These are phyloP conservation scores for Himalopsyche kuldschensis DNA, from an alignment of 2,888 invertebrate genomes.

Conservation along the genomic window DNA sequence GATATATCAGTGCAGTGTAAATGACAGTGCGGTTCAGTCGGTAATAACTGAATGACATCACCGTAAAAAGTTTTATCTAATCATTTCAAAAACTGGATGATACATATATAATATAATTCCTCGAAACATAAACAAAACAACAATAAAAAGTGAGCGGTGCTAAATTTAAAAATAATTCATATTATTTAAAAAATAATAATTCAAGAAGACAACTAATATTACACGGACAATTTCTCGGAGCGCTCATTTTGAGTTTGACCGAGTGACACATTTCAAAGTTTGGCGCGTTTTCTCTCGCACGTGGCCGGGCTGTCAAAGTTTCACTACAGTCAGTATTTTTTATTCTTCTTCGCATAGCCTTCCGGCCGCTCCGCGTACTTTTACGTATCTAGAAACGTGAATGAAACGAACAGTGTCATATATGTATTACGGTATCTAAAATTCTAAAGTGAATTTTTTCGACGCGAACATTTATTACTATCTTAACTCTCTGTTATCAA, in stretches of 20 bases:
- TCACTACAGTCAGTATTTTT: conserved; percentile 20
- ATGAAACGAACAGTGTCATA: neutral
- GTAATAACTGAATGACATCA: neutral
- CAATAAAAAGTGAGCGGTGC: neutral
- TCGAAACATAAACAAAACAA: neutral
- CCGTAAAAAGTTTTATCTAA: neutral
- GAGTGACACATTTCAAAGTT: neutral
- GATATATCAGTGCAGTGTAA: neutral
- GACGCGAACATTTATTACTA: neutral
- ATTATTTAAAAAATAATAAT: neutral
- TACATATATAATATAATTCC: neutral
- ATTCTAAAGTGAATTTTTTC: neutral
- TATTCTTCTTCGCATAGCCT: neutral
- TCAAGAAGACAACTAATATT: neutral
- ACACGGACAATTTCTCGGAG: neutral
- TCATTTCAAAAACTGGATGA: neutral
- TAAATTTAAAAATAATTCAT: neutral
- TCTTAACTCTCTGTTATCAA: neutral
- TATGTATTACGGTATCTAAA: neutral
- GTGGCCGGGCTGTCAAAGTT: conserved; percentile 7
- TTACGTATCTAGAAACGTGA: neutral
- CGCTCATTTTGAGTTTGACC: neutral
- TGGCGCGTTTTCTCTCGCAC: neutral
- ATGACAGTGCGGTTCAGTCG: neutral
- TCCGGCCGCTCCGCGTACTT: neutral